Base-by-base conservation (phyloP, 1,140 invertebrate species). In the Tribolium castaneum region DNA sequence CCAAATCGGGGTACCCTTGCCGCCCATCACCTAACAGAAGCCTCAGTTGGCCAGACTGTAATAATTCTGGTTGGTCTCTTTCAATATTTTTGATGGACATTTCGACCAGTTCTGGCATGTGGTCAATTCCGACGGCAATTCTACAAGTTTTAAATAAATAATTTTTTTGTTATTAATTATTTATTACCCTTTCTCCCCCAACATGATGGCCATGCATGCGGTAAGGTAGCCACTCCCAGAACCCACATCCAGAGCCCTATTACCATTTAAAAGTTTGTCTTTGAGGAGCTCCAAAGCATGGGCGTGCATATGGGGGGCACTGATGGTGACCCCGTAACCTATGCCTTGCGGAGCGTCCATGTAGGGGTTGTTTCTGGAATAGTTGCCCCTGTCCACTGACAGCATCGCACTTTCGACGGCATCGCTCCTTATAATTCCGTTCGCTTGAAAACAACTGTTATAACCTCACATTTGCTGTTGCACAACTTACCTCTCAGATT, bases 231-330 rank as follows among this genome's bases (percentile, higher is more conserved):
- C 97, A 85, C 95, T 97, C 13, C 98, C 98, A 80, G 96, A 98
- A 6, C 98, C 98, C 75, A 99, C 96, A 90, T 99, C 98, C 54
- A 99, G 88, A 12, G 95, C 96, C 85, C 89, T 92, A 35, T 91
- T 91, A 52, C 97, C 96, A 82, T 92, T 91, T 50, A 90, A 87
- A 50, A 99, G 87, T 82, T 98, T 94, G 80, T 95, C 93, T 83
- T 93, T 92, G 75, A 99, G 88, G 56, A 94, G 89, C 89, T 99
- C 97, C 81, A 99, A 89, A 54, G 97, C 97, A 90, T 97, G 94
- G 9, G 97, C 97, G 90, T 99, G 98, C 98, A 99, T 99, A 88
- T 99, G 98, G 56, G 98, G 98, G 73, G 98, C 98, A 90, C 96
- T 97, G 72, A 99, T 99, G 0, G 98, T 99, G 2, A 97, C 98